Conservation (phyloP, 1,140 invertebrate species). For the Tribolium castaneum region DNA sequence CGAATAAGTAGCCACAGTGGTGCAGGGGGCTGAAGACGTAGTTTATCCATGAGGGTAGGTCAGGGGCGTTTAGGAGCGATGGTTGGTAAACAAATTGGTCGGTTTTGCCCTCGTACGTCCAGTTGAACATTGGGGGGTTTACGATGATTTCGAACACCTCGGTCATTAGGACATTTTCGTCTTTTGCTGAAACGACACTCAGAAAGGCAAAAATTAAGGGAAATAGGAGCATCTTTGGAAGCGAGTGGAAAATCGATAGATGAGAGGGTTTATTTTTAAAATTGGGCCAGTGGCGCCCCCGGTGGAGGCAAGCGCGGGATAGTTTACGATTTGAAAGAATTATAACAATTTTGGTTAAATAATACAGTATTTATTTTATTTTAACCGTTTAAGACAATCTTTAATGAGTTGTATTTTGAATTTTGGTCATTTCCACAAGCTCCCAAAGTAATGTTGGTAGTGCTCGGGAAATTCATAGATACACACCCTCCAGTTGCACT, state of each 20-base stretch:
- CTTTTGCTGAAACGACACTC: constrained; percentile 10
- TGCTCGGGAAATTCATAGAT: no score
- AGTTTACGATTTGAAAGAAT: no score
- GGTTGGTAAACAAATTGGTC: constrained; percentile 76
- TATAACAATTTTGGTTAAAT: no score
- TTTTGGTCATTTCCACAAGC: no score
- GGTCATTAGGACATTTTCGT: constrained; percentile 68
- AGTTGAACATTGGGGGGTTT: constrained; percentile 74
- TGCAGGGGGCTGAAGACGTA: constrained; percentile 82
- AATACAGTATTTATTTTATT: no score
- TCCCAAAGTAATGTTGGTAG: no score
- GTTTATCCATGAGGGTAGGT: constrained; percentile 85
- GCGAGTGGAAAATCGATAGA: background rate
- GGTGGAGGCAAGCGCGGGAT: background rate
- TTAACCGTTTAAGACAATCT: no score
- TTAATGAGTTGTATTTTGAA: no score
- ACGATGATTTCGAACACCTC: constrained; percentile 75
- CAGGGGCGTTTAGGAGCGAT: constrained; percentile 77
- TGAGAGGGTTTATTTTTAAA: constrained; percentile 14
- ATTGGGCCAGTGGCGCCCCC: background rate
- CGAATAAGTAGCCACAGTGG: constrained; percentile 81
- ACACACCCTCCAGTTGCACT: no score
- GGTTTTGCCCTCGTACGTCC: constrained; percentile 73
- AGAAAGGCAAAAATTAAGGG: background rate
- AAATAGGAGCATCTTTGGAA: background rate